These are phyloP conservation scores for Drosophila pectinifera DNA, from an alignment of 1,140 invertebrate genomes.

Conservation along the genomic window DNA sequence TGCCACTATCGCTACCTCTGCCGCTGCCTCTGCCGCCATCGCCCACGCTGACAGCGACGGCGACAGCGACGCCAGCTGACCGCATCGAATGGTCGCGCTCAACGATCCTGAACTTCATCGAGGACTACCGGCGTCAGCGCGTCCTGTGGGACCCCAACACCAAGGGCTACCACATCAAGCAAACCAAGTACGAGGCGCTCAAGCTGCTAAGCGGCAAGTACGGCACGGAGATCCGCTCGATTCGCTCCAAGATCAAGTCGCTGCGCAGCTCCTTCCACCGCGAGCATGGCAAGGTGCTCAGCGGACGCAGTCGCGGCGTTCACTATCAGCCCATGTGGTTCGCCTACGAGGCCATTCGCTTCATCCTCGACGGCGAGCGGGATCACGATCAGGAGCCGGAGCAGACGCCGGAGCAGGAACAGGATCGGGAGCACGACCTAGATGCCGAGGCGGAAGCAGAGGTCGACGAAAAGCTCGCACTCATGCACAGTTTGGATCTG, in stretches of 20 bases:
- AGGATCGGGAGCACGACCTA: slow-evolving; percentile 17
- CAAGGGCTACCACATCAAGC: slow-evolving; percentile 83
- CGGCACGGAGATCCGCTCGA: slow-evolving; percentile 80
- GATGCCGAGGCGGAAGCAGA: slow-evolving; percentile 45
- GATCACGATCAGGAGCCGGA: slow-evolving; percentile 43
- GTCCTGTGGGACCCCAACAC: slow-evolving; percentile 84
- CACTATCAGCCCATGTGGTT: slow-evolving; percentile 84
- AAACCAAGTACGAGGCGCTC: slow-evolving; percentile 81
- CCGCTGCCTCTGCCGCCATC: slow-evolving; percentile 32
- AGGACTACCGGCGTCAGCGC: slow-evolving; percentile 77
- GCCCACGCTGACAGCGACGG: slow-evolving; percentile 29
- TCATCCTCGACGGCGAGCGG: slow-evolving; percentile 78
- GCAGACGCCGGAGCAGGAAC: slow-evolving; percentile 15
- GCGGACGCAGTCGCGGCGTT: slow-evolving; percentile 72
- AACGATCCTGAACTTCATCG: slow-evolving; percentile 79
- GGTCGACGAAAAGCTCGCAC: slow-evolving; percentile 57
- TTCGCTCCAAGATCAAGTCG: slow-evolving; percentile 82
- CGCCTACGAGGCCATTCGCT: slow-evolving; percentile 81
- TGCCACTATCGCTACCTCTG: slow-evolving; percentile 14
- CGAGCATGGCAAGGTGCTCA: slow-evolving; percentile 81
- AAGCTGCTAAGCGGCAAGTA: slow-evolving; percentile 78
- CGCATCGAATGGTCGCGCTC: slow-evolving; percentile 83
- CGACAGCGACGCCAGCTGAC: slow-evolving; percentile 50
- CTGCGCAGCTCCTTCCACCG: slow-evolving; percentile 81
- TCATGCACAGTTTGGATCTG: slow-evolving; percentile 75